Evolutionary conservation across 2,888 invertebrate species (phyloP).

Genomic region (Cryptus viduatorius): DNA sequence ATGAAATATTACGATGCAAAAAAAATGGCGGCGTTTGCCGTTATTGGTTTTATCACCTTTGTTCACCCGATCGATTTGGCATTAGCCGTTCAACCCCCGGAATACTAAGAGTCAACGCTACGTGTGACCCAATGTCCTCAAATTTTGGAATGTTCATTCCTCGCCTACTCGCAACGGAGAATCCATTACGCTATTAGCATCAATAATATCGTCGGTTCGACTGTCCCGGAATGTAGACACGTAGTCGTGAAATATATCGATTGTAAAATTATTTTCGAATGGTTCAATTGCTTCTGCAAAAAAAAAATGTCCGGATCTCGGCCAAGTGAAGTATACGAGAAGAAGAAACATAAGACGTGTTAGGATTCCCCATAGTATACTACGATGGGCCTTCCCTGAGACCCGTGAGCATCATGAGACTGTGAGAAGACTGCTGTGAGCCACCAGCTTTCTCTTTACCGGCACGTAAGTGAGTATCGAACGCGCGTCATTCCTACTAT

Average conservation of each 20-base stretch:
- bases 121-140: conserved; percentile 39
- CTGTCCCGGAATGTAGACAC: neutral
- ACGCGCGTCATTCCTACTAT: conserved; percentile 44
- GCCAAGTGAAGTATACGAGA: neutral
- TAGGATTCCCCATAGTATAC: conserved; percentile 1
- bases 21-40: neutral
- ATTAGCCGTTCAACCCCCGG: conserved; percentile 32
- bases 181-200: conserved; percentile 24
- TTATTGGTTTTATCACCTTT: conserved; percentile 4
- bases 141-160: neutral
- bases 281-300: neutral
- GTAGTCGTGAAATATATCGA: no score
- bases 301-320: conserved; percentile 6
- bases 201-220: neutral
- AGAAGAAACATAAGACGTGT: conserved; percentile 10
- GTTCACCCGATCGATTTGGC: conserved; percentile 14
- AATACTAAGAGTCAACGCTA: conserved; percentile 11
- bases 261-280: no score
- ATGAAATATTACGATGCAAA: neutral
- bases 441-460: conserved; percentile 63
- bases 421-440: conserved; percentile 23
- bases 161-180: conserved; percentile 4
- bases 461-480: conserved; percentile 22
- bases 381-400: conserved; percentile 37
- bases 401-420: conserved; percentile 42